Evolutionary conservation across 2,797 vertebrate species (phyloP), one percentile per base, ranked within the genome.

Genomic region (Catamblyrhynchus diadema): DNA sequence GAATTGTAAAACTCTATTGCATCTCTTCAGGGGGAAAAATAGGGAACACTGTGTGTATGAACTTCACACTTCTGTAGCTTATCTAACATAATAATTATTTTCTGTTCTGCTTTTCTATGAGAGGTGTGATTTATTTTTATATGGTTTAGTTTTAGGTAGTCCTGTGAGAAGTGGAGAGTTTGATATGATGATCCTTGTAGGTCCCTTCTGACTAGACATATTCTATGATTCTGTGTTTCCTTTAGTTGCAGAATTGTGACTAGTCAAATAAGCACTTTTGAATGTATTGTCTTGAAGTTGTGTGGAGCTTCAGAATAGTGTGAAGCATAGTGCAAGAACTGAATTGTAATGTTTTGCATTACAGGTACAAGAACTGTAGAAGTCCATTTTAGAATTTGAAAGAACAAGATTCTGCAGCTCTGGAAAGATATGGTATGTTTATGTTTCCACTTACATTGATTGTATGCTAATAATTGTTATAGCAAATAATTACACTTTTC

Each of bases 351-450:
- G n/a, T 98, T 98, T 97, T 98, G 70, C 90, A 24, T 98, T 97
- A 65, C 94, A 98, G 98, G 97, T 98, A 81, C 96, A 94, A 95
- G 97, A 97, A 94, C 95, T 80, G 77, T 97, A 94, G 97, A 95
- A 97, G 85, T 88, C 93, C 53, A 16, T 78, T 96, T 94, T 96
- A 97, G 90, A 97, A 92, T 95, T 94, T 92, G 95, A 96, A 97
- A 96, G 90, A 90, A 51, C 51, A 78, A 78, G 94, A 96, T 96
- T 95, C 96, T 95, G 91, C 97, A 97, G 95, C 95, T 90, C 93
- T 96, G 95, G 86, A 95, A 96, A 96, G 97, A 96, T 96, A 98
- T 97, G 98, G 98, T 98, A 98, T 74, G 97, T 97, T 95, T 96
- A 41, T 60, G 12, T 87, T 94, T 97, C 88, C 24, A 61, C 12